A percentile compares a stretch with the other conserved stretches of the same genome.
Conservation (phyloP, 2,113 vertebrate genomes). For the Suncus etruscus region DNA sequence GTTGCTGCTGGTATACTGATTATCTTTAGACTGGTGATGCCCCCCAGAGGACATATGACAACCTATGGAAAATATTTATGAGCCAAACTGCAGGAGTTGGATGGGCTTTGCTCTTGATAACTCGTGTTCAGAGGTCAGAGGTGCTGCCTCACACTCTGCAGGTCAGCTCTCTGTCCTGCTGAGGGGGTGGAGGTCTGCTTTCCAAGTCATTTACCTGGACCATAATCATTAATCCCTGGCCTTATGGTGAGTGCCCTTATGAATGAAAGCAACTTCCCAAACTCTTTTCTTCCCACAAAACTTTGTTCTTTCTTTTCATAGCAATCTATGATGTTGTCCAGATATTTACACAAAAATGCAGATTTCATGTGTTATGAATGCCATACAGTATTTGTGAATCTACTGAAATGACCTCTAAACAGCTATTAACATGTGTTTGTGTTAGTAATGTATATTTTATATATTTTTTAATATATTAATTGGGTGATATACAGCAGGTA, state of each 20-base stretch:
- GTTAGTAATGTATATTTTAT: slow-evolving; percentile 14
- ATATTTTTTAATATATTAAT: too few relatives aligned
- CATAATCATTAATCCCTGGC: background rate
- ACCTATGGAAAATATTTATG: slow-evolving; percentile 24
- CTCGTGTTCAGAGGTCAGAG: background rate
- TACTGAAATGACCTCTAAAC: slow-evolving; percentile 18
- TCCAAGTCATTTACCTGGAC: background rate
- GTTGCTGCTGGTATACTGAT: background rate
- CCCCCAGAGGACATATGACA: background rate
- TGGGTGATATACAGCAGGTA: too few relatives aligned
- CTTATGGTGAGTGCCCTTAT: background rate
- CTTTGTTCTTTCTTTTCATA: background rate
- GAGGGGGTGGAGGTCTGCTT: background rate
- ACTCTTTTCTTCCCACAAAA: background rate
- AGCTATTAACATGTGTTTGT: slow-evolving; percentile 60
- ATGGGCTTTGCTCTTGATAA: background rate
- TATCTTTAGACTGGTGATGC: slow-evolving; percentile 40
- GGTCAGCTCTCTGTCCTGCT: background rate
- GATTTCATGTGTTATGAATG: slow-evolving; percentile 33
- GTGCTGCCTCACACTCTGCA: background rate
- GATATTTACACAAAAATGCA: slow-evolving; percentile 20
- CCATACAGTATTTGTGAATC: slow-evolving; percentile 63
- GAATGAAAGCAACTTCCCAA: background rate
- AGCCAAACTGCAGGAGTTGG: background rate
- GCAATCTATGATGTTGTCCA: background rate